A percentile compares a stretch with the other conserved stretches of the same genome.
Evolutionary conservation across 30 jellyfish, hydroid and myxozoan species (phyloP).

Genomic region (Aurelia sp.): DNA sequence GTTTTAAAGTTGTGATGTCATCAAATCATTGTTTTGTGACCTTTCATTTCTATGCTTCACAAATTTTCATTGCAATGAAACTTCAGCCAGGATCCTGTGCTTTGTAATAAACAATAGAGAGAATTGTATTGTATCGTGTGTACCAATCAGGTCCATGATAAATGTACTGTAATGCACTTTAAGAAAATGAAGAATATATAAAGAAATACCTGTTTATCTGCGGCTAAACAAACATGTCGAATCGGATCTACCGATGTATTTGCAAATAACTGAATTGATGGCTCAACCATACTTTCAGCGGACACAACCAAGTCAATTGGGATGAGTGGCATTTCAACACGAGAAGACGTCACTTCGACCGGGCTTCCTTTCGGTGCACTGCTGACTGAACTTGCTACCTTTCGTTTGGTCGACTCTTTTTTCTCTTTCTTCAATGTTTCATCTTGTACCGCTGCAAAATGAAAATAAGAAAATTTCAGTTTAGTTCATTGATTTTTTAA

Average conservation of each 20-base stretch:
- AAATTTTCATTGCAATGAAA: no score
- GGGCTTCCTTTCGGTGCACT: conserved; percentile 77
- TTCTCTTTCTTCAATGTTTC: conserved; percentile 78
- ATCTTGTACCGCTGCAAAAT: conserved; percentile 77
- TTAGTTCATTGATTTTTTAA: no score
- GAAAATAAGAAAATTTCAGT: not conserved
- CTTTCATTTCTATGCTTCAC: no score
- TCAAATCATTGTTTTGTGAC: no score
- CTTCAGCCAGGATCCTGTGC: no score
- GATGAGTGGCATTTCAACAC: conserved; percentile 69
- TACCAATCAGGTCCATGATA: no score
- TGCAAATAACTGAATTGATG: conserved; percentile 79
- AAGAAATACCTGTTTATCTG: conserved; percentile 85
- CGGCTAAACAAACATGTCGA: conserved; percentile 91
- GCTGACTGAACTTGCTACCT: conserved; percentile 33
- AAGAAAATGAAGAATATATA: no score
- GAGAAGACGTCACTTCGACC: conserved; percentile 78
- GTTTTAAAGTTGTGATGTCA: no score
- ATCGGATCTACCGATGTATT: conserved; percentile 78
- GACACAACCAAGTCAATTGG: conserved; percentile 75
- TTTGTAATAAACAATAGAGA: no score
- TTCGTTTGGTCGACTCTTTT: conserved; percentile 51
- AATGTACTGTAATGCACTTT: no score
- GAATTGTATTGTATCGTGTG: no score
- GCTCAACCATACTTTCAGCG: conserved; percentile 92